phyloP scores from a whole-genome alignment of 2,888 invertebrate species.

The Philhelius pedissequus region DNA sequence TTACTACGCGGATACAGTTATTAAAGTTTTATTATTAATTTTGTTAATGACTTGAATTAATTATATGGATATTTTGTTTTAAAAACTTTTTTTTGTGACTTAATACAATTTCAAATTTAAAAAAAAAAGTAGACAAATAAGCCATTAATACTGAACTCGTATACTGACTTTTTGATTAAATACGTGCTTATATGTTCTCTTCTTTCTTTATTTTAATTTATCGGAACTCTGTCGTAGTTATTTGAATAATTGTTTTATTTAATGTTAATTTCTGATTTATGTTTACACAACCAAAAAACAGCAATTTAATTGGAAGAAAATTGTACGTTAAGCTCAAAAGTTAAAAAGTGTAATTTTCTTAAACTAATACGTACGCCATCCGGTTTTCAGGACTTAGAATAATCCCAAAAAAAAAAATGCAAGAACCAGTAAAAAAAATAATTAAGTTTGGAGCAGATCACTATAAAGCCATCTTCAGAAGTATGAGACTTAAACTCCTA shows the following conservation, averaged over 20 bases:
- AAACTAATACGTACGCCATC: too few species aligned
- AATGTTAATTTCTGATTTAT: conserved; percentile 21
- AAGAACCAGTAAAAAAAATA: too few species aligned
- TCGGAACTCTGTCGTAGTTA: neutral
- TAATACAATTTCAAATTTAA: conserved; percentile 30
- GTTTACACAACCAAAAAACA: neutral
- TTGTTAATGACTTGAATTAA: conserved; percentile 38
- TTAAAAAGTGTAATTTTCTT: too few species aligned
- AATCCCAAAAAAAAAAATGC: too few species aligned
- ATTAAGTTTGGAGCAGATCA: too few species aligned
- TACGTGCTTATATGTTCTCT: conserved; percentile 25
- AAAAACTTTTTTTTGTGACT: neutral
- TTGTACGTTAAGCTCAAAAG: too few species aligned
- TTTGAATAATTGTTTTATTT: conserved; percentile 23
- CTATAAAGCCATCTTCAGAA: too few species aligned
- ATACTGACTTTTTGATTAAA: conserved; percentile 47
- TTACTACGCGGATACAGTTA: conserved; percentile 8
- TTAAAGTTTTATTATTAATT: neutral
- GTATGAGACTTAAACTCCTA: too few species aligned
- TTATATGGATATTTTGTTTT: conserved; percentile 5
- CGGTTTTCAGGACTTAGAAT: too few species aligned
- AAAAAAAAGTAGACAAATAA: conserved; percentile 32
- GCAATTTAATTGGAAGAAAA: neutral
- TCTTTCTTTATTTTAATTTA: neutral
- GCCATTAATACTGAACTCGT: conserved; percentile 67